Conservation (phyloP, 2,888 invertebrate genomes). For the Synergus umbraculus region DNA sequence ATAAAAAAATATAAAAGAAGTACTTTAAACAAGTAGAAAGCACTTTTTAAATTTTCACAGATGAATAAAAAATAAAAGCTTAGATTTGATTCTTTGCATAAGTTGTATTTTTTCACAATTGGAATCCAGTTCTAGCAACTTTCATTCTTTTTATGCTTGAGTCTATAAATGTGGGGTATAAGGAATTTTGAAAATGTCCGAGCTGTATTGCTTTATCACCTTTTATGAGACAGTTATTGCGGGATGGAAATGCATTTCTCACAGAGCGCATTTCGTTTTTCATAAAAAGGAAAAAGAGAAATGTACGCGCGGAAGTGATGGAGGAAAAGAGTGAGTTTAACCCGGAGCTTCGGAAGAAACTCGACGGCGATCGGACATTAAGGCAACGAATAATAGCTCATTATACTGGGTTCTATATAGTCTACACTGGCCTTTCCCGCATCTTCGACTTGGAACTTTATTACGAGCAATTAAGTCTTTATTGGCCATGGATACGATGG, state of each 20-base stretch:
- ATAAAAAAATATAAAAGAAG: too few relatives aligned
- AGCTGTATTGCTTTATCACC: conserved; percentile 28
- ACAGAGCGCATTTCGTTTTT: neutral
- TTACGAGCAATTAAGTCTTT: conserved; percentile 39
- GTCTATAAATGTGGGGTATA: neutral
- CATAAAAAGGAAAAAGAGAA: neutral
- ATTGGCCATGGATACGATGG: conserved; percentile 3
- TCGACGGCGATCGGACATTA: conserved; percentile 29
- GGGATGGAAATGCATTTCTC: neutral
- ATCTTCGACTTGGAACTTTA: conserved; percentile 32
- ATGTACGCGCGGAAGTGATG: conserved; percentile 14
- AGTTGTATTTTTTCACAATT: conserved; percentile 19
- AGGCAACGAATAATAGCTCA: conserved; percentile 37
- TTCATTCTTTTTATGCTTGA: neutral
- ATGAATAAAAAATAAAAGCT: too few relatives aligned
- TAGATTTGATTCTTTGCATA: too few relatives aligned
- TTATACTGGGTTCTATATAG: conserved; percentile 35
- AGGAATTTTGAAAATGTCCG: conserved; percentile 20
- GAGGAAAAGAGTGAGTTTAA: conserved; percentile 10
- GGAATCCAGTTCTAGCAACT: neutral
- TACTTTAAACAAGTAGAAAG: too few relatives aligned
- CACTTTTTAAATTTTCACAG: too few relatives aligned
- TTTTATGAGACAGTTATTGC: conserved; percentile 28
- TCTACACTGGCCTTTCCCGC: neutral
- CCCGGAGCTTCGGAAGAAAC: neutral